Conservation (phyloP, 2,113 vertebrate species). For the Upupa epops region DNA sequence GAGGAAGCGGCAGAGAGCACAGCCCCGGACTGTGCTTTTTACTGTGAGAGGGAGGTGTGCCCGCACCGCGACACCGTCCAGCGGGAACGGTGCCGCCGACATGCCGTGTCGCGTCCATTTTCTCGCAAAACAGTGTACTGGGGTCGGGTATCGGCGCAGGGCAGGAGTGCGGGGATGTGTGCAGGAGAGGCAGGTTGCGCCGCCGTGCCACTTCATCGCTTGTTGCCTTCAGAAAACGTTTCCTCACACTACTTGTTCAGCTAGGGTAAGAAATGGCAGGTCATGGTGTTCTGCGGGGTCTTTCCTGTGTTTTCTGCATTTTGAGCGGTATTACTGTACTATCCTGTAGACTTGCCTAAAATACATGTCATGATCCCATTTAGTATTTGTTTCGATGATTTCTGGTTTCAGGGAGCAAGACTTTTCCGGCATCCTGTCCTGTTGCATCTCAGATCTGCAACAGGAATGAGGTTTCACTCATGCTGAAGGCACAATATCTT, state of each 20-base stretch:
- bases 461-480: not conserved
- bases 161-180: not conserved
- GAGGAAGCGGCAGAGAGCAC: not conserved
- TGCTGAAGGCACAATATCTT: not conserved
- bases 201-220: not conserved
- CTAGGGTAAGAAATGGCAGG: not conserved
- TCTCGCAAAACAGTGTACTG: not conserved
- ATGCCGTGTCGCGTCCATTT: rapidly evolving
- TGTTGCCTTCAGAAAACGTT: not conserved
- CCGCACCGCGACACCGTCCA: rapidly evolving
- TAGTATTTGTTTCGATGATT: not conserved
- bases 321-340: not conserved
- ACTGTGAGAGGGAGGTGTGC: not conserved
- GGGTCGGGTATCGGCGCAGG: not conserved
- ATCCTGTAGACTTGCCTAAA: not conserved
- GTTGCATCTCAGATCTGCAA: not conserved
- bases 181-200: rapidly evolving
- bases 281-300: not conserved
- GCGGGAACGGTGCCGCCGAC: rapidly evolving
- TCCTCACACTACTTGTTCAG: not conserved
- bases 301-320: rapidly evolving
- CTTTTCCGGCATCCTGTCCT: not conserved
- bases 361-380: not conserved
- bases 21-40: rapidly evolving
- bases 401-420: not conserved